Evolutionary conservation across 2,113 vertebrate species (phyloP), one percentile per base, ranked within the genome.

Genomic region (Columba livia): DNA sequence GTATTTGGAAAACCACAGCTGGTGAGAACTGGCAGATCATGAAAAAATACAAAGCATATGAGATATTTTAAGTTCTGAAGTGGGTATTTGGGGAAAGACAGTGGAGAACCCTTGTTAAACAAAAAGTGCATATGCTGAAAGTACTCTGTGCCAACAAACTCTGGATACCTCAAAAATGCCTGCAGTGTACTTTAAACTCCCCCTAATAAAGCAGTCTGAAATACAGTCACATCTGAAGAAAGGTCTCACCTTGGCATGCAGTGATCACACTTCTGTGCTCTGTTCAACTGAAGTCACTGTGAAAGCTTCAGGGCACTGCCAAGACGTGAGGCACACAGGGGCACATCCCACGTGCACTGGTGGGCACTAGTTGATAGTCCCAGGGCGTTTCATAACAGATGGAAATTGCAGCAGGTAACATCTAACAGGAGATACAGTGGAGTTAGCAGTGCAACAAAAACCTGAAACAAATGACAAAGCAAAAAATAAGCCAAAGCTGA

Each of bases 1-100:
- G 47, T 67, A 60, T 88, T 85, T 92, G 92, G 79, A 92, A 90
- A 95, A 86, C 67, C 88, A 88, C 89, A 94, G 89, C 91, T 95
- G 85, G 66, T 73, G 50, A 67, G 79, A 95, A 71, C 60, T 88
- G 69, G 53, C 82, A 81, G 38, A 26, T 69, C 72, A 34, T 2
- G 31, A 75, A 85, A 94, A 88, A 95, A 88, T 48, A 67, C 88
- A 84, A 67, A 85, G 19, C 15, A 31, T 58, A 83, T 73, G 18
- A 88, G 82, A 54, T 87, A 89, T 82, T 79, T 79, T 72, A 82
- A 70, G 61, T 79, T 73, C 66, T 66, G 69, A 96, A 91, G 79
- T 28, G 34, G 51, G 60, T 47, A 83, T 24, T 5, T 73, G n/a
- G 34, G 34, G 56, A 88, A 91, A 78, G 79, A 78, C 64, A 90